These are phyloP conservation scores for Shargacucullia verbasci DNA, from an alignment of 2,888 invertebrate species.

Conservation along the genomic window DNA sequence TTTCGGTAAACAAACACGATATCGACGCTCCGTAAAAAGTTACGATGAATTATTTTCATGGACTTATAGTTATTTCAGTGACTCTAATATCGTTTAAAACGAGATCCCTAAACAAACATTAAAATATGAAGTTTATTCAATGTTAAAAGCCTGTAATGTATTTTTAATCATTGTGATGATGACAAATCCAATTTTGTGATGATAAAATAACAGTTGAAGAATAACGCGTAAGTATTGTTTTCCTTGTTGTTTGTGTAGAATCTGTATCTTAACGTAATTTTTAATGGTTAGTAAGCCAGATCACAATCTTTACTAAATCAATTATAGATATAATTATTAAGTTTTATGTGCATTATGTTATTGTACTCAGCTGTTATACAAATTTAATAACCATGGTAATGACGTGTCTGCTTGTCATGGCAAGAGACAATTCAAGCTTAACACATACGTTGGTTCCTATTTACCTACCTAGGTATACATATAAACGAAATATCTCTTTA, in stretches of 20 bases:
- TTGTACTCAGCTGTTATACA: neutral
- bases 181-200: slow-evolving; percentile 56
- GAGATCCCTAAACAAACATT: slow-evolving; percentile 55
- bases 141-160: slow-evolving; percentile 48
- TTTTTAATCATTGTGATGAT: slow-evolving; percentile 64
- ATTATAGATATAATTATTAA: neutral
- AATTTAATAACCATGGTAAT: slow-evolving; percentile 9
- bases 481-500: too few species aligned
- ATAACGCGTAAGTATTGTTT: slow-evolving; percentile 55
- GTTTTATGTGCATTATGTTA: neutral
- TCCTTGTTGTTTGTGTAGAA: slow-evolving; percentile 20
- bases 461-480: too few species aligned
- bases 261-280: slow-evolving; percentile 8
- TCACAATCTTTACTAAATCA: neutral
- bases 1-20: slow-evolving; percentile 69
- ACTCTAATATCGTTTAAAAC: slow-evolving; percentile 57
- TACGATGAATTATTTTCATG: slow-evolving; percentile 68
- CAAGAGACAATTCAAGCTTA: too few species aligned
- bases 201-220: slow-evolving; percentile 50
- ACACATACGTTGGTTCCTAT: too few species aligned
- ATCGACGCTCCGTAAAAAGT: slow-evolving; percentile 59
- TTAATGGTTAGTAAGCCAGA: neutral
- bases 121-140: slow-evolving; percentile 56
- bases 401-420: neutral
- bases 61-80: slow-evolving; percentile 59